Conservation (phyloP, 1,140 invertebrate genomes). For the Pectinophora gossypiella region DNA sequence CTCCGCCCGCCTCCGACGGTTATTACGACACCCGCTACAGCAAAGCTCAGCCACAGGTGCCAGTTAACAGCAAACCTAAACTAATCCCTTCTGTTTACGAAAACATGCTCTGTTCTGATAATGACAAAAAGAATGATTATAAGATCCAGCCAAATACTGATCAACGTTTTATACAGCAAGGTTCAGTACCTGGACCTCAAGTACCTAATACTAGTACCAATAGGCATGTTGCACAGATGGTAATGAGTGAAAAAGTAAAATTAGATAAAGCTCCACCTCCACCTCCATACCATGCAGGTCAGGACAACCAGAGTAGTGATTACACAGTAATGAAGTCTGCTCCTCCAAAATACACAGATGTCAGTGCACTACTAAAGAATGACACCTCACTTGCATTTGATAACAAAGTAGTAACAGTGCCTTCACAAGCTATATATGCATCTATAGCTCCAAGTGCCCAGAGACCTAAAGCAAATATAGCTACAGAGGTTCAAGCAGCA, state of each 20-base stretch:
- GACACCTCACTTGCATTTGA: slow-evolving; percentile 60
- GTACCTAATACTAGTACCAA: slow-evolving; percentile 49
- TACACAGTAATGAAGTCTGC: slow-evolving; percentile 67
- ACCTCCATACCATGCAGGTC: slow-evolving; percentile 40
- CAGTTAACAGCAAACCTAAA: slow-evolving; percentile 75
- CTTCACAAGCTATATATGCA: slow-evolving; percentile 72
- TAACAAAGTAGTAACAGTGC: slow-evolving; percentile 66
- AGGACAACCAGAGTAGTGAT: slow-evolving; percentile 53
- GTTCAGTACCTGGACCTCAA: slow-evolving; percentile 62
- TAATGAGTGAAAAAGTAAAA: slow-evolving; percentile 49
- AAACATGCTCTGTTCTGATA: slow-evolving; percentile 65
- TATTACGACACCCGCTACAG: slow-evolving; percentile 77
- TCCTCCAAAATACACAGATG: slow-evolving; percentile 63
- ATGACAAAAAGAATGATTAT: slow-evolving; percentile 52
- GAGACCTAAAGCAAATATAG: slow-evolving; percentile 71
- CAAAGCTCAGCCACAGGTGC: slow-evolving; percentile 83
- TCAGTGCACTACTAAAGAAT: slow-evolving; percentile 57
- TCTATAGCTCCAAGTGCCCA: slow-evolving; percentile 73
- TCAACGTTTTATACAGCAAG: slow-evolving; percentile 57
- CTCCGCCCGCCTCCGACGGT: slow-evolving; percentile 64
- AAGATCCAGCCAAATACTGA: slow-evolving; percentile 44
- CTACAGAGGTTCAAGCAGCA: slow-evolving; percentile 64
- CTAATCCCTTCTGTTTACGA: slow-evolving; percentile 54
- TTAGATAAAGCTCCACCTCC: slow-evolving; percentile 49
- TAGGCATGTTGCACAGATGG: slow-evolving; percentile 42